These are phyloP conservation scores for Gryllus bimaculatus DNA, from an alignment of 1,140 invertebrate genomes.

Conservation along the genomic window DNA sequence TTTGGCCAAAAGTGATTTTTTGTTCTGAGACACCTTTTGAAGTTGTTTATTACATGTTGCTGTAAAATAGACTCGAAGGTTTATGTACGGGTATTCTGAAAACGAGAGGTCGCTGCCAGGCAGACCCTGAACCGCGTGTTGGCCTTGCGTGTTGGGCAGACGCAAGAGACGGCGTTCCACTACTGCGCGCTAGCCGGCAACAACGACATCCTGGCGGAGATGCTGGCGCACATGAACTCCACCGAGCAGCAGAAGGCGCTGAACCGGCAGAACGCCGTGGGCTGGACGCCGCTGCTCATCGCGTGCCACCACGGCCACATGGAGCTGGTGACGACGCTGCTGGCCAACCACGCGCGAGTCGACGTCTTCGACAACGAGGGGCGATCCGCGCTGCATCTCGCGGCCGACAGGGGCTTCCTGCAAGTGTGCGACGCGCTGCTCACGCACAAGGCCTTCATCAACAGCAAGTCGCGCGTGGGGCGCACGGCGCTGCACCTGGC, in stretches of 20 bases:
- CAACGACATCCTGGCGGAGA: constrained; percentile 87
- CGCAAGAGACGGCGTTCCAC: constrained; percentile 89
- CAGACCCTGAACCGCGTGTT: too few species aligned
- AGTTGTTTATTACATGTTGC: not conserved
- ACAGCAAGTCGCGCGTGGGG: constrained; percentile 82
- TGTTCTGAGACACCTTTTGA: not conserved
- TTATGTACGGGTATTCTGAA: too few species aligned
- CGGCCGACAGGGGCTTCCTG: constrained; percentile 85
- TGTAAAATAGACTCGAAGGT: too few species aligned
- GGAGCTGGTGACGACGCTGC: constrained; percentile 74
- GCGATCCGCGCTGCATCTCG: constrained; percentile 87
- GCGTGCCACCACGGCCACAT: constrained; percentile 69
- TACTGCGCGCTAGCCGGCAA: constrained; percentile 91
- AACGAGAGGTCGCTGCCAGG: too few species aligned
- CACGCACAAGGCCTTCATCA: constrained; percentile 95
- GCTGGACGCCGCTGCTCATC: constrained; percentile 93
- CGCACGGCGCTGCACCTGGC: constrained; percentile 78
- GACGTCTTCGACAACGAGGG: constrained; percentile 98
- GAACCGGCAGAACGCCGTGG: constrained; percentile 82
- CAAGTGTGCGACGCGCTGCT: constrained; percentile 92
- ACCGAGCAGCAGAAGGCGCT: constrained; percentile 84
- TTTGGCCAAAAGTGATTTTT: too few species aligned
- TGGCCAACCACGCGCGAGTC: constrained; percentile 88
- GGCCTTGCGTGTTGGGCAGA: too few species aligned
- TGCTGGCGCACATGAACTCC: constrained; percentile 78